Evolutionary conservation across 2,797 vertebrate genomes (phyloP).

Genomic region (Buceros bicornis): DNA sequence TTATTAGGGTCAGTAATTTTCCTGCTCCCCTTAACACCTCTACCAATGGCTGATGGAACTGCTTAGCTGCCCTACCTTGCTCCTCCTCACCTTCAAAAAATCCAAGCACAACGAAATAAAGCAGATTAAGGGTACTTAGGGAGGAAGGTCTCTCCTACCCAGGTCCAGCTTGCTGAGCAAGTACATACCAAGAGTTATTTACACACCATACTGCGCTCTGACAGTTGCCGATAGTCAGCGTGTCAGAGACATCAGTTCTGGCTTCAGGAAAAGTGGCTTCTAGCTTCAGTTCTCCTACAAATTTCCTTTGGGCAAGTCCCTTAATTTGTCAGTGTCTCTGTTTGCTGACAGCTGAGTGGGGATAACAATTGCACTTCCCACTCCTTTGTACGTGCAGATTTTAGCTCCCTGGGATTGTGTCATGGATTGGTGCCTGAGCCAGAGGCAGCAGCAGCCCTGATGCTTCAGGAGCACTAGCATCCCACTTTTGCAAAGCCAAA

Average conservation of each 20-base stretch:
- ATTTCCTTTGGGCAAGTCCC: neutral
- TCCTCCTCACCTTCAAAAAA: neutral
- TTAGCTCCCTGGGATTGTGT: accelerated
- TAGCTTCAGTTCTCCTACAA: neutral
- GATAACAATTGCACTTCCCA: neutral
- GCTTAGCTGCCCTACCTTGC: neutral
- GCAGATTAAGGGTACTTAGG: neutral
- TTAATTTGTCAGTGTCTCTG: neutral
- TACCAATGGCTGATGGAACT: neutral
- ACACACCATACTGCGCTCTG: accelerated
- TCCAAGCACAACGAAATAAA: neutral
- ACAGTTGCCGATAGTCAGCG: neutral
- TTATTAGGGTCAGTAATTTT: neutral
- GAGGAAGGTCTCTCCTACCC: neutral
- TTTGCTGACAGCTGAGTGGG: neutral
- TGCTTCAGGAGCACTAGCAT: neutral
- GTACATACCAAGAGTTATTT: neutral
- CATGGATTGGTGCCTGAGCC: neutral
- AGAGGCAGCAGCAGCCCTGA: neutral
- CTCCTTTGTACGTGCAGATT: neutral
- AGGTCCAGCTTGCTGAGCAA: neutral
- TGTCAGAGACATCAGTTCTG: neutral
- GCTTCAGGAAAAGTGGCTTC: neutral
- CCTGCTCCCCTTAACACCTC: neutral
- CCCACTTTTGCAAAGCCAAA: neutral